A percentile compares a stretch with the other conserved stretches of the same genome.
Conservation (phyloP, 2,797 vertebrate genomes). For the Rhynchotus rufescens region DNA sequence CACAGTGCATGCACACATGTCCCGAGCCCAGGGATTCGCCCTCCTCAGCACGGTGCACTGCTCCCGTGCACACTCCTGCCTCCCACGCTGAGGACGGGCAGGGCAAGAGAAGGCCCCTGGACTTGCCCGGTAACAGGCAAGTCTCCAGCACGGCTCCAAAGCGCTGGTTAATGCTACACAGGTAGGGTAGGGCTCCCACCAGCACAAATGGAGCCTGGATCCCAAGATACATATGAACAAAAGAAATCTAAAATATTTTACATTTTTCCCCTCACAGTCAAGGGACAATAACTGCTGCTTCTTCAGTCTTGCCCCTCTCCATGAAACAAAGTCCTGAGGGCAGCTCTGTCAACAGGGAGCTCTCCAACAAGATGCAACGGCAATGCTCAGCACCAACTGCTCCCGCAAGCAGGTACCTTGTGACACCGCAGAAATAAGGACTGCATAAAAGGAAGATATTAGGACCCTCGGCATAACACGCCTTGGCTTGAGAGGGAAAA, state of each 20-base stretch:
- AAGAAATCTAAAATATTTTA: not conserved
- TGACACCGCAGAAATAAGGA: not conserved
- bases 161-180: not conserved
- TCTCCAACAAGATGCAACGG: not conserved
- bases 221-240: fast-evolving
- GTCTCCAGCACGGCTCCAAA: not conserved
- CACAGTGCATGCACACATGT: fast-evolving
- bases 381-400: not conserved
- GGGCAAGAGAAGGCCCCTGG: not conserved
- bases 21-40: not conserved
- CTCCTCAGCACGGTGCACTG: fast-evolving
- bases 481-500: not conserved
- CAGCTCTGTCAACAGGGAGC: not conserved
- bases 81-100: not conserved
- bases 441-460: not conserved
- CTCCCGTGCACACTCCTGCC: fast-evolving
- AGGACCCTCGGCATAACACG: not conserved
- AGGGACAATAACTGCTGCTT: not conserved
- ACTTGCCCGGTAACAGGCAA: not conserved
- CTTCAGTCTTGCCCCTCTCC: not conserved
- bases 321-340: not conserved
- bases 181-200: not conserved
- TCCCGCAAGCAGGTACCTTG: not conserved
- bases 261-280: not conserved
- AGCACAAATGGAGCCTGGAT: not conserved